These are phyloP conservation scores for Notodonta ziczac DNA, from an alignment of 2,888 invertebrate genomes.

Conservation along the genomic window DNA sequence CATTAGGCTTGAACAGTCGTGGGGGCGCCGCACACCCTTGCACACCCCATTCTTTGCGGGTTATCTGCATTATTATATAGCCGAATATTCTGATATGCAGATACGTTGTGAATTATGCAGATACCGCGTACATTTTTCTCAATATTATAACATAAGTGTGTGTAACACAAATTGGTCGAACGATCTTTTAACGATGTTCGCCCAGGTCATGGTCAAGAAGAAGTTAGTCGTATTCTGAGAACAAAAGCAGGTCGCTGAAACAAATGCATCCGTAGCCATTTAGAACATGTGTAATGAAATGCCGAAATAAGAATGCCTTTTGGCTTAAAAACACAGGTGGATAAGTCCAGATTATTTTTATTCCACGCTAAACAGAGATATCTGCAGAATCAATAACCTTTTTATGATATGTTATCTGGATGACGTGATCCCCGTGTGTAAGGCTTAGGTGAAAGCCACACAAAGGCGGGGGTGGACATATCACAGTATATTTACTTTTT, in stretches of 20 bases:
- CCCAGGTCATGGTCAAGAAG: no score
- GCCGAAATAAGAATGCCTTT: background rate
- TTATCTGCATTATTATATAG: constrained; percentile 55
- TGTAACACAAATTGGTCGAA: no score
- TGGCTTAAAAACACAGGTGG: background rate
- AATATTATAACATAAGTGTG: background rate
- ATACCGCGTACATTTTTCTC: background rate
- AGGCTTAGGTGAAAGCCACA: constrained; percentile 21
- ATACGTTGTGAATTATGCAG: background rate
- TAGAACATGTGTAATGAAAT: background rate
- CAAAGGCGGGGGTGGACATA: constrained; percentile 15
- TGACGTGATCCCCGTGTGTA: constrained; percentile 15
- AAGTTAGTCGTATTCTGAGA: no score
- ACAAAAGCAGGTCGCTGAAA: no score
- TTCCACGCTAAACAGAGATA: background rate
- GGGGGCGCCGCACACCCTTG: constrained; percentile 37
- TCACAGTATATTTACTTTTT: constrained; percentile 28
- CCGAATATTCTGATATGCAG: constrained; percentile 2
- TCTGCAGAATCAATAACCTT: background rate
- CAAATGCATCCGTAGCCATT: background rate
- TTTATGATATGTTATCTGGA: constrained; percentile 12
- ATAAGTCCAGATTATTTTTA: background rate
- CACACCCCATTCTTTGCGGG: constrained; percentile 50
- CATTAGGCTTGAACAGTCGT: constrained; percentile 59
- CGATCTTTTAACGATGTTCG: no score